These are phyloP conservation scores for Rhinoptilus africanus DNA, from an alignment of 2,113 vertebrate genomes.

Conservation along the genomic window DNA sequence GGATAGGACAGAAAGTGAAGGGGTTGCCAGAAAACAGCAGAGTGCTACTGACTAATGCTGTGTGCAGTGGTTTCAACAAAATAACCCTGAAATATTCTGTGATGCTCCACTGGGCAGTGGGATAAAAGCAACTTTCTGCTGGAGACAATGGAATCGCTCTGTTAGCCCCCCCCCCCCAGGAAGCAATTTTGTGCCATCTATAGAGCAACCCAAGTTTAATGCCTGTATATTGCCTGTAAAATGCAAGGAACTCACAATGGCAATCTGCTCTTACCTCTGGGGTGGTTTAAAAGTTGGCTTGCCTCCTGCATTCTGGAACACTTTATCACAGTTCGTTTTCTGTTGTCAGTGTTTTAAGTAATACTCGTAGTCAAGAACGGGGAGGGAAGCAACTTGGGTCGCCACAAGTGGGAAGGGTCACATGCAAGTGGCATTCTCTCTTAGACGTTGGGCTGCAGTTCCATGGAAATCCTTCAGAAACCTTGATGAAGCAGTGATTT, in stretches of 20 bases:
- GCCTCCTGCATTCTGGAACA: fast-evolving
- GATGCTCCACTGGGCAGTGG: background rate
- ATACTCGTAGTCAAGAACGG: background rate
- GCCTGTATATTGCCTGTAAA: background rate
- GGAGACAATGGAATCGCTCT: background rate
- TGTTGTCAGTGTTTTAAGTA: background rate
- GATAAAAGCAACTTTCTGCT: background rate
- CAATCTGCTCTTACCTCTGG: background rate
- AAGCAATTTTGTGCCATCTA: background rate
- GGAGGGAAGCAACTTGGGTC: background rate
- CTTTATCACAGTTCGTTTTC: background rate
- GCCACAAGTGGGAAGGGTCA: background rate
- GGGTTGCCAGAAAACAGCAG: background rate
- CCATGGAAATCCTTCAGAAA: background rate
- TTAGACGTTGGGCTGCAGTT: fast-evolving
- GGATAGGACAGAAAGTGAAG: background rate
- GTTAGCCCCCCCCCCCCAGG: background rate
- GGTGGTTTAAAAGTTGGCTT: background rate
- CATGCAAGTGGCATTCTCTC: fast-evolving
- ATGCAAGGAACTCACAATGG: background rate
- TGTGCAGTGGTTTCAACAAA: background rate
- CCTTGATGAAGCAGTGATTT: background rate
- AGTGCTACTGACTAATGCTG: fast-evolving
- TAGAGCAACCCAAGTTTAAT: background rate
- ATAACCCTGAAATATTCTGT: background rate